Evolutionary conservation across 2,888 invertebrate species (phyloP), one percentile per base, ranked within the genome.

Genomic region (Phrixothrix hirtus): DNA sequence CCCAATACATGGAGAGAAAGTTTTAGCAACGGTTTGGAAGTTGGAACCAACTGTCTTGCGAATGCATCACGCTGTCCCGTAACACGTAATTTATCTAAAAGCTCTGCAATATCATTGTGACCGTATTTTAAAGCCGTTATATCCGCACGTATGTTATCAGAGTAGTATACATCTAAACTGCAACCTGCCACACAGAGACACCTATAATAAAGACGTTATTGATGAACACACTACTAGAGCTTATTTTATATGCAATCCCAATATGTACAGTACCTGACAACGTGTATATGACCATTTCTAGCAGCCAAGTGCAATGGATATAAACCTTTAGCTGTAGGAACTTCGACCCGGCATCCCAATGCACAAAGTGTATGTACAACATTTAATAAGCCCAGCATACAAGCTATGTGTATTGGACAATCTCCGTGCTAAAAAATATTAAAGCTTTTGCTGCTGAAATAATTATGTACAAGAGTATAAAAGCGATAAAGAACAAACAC

Each of bases 61-160:
- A 63, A 72, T 37, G 60, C 42, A 59, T 72, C 72, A 38, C 73
- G 62, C 58, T 70, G 70, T 1, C 77, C 81, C 72, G 75, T 84
- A 78, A 71, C 82, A 78, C 83, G 80, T 32, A 88, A 73, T 65
- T 80, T 82, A 68, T 83, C 83, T 55, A 89, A 74, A 26, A 89
- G 75, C 58, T 83, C 83, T 11, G 85, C 85, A 45, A 88, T 85
- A 54, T 85, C 81, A 51, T 82, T 81, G 70, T 85, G 83, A 12
- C 88, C 87, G 65, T 87, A 83, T 64, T 88, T 87, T 42, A 88
- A 75, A n/a, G 89, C 89, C 60, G 87, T 85, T 29, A 89, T 85
- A 67, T 89, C 88, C 2, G 88, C 86, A 34, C 85, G 81, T 42
- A 88, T 84, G 41, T 87, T 87, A 69, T 86, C 86, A 64, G 80